Evolutionary conservation across 2,888 invertebrate genomes (phyloP).

Genomic region (Drosophila robusta): DNA sequence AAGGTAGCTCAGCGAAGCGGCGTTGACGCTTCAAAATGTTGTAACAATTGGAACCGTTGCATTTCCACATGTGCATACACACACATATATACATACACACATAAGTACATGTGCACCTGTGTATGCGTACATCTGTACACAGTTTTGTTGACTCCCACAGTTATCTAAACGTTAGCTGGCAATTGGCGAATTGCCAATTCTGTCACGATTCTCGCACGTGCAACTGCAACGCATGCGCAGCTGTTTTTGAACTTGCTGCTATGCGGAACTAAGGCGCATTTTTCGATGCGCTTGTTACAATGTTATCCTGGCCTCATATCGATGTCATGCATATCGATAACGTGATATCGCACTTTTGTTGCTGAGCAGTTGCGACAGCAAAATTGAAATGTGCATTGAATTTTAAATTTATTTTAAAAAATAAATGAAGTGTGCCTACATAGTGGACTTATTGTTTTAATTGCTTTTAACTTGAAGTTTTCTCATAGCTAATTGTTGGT

Average conservation of each 20-base stretch:
- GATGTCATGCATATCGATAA: slow-evolving; percentile 2
- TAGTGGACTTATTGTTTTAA: too few species aligned
- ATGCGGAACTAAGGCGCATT: slow-evolving; percentile 43
- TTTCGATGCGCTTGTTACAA: slow-evolving; percentile 18
- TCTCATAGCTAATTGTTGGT: too few species aligned
- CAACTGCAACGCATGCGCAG: slow-evolving; percentile 42
- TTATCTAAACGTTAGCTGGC: slow-evolving; percentile 26
- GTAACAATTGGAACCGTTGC: slow-evolving; percentile 56
- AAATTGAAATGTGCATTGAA: background rate
- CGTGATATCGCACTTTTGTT: background rate
- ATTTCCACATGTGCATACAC: slow-evolving; percentile 26
- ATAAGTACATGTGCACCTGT: background rate
- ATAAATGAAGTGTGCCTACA: background rate
- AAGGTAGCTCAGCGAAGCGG: slow-evolving; percentile 19
- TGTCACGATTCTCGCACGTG: slow-evolving; percentile 70
- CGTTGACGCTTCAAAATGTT: slow-evolving; percentile 50
- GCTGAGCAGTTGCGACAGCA: too few species aligned
- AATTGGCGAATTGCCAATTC: slow-evolving; percentile 58
- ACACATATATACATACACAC: background rate
- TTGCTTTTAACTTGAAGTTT: too few species aligned
- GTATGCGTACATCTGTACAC: background rate
- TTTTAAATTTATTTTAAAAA: too few species aligned
- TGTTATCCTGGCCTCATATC: slow-evolving; percentile 4
- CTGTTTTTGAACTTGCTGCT: slow-evolving; percentile 10
- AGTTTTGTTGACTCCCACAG: slow-evolving; percentile 1